Evolutionary conservation across 2,113 vertebrate species (phyloP).

Genomic region (Cyprinodon variegatus): DNA sequence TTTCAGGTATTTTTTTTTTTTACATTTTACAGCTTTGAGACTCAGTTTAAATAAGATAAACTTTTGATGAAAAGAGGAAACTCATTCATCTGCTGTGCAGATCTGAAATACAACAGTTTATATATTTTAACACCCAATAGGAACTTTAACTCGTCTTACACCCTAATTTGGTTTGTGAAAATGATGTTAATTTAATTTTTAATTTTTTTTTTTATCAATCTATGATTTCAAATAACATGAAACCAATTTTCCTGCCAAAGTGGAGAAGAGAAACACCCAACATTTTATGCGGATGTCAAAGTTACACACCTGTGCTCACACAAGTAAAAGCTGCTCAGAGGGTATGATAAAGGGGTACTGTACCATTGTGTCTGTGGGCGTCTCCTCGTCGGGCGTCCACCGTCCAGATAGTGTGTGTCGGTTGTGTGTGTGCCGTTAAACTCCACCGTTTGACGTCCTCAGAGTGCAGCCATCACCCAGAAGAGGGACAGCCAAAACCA

Average conservation of each 20-base stretch:
- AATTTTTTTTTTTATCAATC: background rate
- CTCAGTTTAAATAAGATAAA: background rate
- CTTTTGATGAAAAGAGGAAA: constrained; percentile 59
- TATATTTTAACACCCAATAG: background rate
- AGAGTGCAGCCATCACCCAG: constrained; percentile 54
- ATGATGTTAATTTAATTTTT: background rate
- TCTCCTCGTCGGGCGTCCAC: constrained; percentile 49
- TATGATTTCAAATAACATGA: background rate
- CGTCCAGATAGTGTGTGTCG: constrained; percentile 33
- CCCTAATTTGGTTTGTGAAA: background rate
- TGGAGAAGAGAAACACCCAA: background rate
- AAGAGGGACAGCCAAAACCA: constrained; percentile 7
- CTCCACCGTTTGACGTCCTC: constrained; percentile 49
- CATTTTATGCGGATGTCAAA: background rate
- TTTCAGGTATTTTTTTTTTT: background rate
- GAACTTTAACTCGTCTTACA: background rate
- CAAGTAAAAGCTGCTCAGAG: background rate
- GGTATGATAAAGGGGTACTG: constrained; percentile 38
- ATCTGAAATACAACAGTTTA: constrained; percentile 14
- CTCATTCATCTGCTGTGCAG: constrained; percentile 10
- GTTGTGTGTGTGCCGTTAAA: constrained; percentile 13
- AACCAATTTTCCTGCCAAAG: background rate
- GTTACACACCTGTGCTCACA: background rate
- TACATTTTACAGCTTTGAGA: background rate
- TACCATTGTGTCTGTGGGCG: constrained; percentile 68